phyloP scores from a whole-genome alignment of 2,113 vertebrate species.

The Pundamilia nyererei region DNA sequence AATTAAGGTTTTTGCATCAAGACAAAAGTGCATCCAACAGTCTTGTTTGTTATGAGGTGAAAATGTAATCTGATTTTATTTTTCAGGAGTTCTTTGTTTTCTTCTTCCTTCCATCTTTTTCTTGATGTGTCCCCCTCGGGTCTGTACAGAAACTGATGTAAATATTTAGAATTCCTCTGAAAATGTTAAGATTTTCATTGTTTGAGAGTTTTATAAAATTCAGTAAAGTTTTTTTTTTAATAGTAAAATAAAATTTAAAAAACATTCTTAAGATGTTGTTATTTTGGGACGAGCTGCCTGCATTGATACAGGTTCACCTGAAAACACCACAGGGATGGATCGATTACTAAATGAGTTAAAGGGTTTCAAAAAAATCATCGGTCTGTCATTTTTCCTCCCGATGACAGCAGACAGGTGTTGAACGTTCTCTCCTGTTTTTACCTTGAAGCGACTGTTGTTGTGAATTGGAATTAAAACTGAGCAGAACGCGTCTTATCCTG shows the following conservation, averaged over 20 bases:
- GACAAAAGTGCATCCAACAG: not conserved
- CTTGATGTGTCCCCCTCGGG: not conserved
- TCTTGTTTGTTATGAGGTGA: not conserved
- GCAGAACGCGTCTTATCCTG: accelerated
- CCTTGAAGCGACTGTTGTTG: not conserved
- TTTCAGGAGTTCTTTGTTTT: not conserved
- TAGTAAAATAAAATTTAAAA: not conserved
- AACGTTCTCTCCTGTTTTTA: not conserved
- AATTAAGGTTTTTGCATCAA: not conserved
- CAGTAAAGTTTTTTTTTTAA: not conserved
- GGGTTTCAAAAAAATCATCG: not conserved
- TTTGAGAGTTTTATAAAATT: not conserved
- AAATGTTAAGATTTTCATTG: not conserved
- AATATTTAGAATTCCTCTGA: not conserved
- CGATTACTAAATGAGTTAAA: not conserved
- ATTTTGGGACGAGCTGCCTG: not conserved
- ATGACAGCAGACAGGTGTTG: accelerated
- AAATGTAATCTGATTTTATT: not conserved
- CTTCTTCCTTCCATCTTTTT: not conserved
- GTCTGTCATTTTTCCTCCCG: not conserved
- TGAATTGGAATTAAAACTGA: accelerated
- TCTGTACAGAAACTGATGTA: slow-evolving; percentile 1
- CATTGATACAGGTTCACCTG: not conserved
- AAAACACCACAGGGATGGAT: not conserved
- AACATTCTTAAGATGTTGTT: not conserved